phyloP scores from a whole-genome alignment of 2,113 vertebrate species.

The Hystrix cristata region DNA sequence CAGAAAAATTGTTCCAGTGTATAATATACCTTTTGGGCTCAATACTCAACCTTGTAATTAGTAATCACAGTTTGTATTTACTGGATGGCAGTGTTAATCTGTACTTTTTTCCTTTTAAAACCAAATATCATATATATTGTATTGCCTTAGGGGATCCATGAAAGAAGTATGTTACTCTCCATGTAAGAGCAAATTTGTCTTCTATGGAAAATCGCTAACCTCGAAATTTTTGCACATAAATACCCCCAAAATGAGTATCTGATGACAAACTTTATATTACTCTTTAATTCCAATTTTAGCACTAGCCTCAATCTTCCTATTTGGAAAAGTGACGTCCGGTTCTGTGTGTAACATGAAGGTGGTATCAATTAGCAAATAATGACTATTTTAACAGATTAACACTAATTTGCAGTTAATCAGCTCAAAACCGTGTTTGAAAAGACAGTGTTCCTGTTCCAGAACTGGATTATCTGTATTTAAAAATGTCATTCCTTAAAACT shows the following conservation, averaged over 20 bases:
- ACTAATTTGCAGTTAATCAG: not conserved
- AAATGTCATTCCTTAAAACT: constrained; percentile 52
- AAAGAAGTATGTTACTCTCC: not conserved
- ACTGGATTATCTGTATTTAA: constrained; percentile 32
- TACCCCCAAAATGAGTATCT: not conserved
- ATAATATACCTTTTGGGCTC: constrained; percentile 76
- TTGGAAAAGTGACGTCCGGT: constrained; percentile 21
- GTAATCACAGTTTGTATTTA: constrained; percentile 1
- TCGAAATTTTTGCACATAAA: constrained; percentile 22
- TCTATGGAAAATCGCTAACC: not conserved
- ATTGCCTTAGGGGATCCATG: not conserved
- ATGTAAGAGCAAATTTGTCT: constrained; percentile 21
- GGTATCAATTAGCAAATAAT: not conserved
- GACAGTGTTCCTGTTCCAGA: not conserved
- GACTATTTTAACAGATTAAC: not conserved
- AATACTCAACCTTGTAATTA: constrained; percentile 11
- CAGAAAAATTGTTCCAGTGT: constrained; percentile 64
- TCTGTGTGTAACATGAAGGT: not conserved
- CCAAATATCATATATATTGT: not conserved
- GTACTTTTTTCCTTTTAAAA: not conserved
- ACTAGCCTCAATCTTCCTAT: not conserved
- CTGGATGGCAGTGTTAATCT: constrained; percentile 23
- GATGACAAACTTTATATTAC: not conserved
- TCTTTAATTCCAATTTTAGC: constrained; percentile 2
- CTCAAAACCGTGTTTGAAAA: constrained; percentile 31